Evolutionary conservation across 2,888 invertebrate genomes (phyloP).

Genomic region (Dascillus cervinus): DNA sequence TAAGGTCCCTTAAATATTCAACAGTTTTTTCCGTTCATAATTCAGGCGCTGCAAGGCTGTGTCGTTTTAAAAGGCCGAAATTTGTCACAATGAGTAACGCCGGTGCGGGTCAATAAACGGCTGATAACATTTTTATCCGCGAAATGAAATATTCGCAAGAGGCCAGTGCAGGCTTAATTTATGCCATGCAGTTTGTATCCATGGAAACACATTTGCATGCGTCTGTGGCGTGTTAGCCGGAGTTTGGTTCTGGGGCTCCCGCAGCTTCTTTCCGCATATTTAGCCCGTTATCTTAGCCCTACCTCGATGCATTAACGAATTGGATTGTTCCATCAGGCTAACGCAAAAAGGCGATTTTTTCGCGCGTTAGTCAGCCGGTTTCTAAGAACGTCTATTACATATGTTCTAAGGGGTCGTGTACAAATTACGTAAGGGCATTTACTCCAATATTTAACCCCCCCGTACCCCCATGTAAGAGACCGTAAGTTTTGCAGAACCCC

Average conservation of each 20-base stretch:
- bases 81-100: slow-evolving; percentile 14
- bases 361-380: slow-evolving; percentile 5
- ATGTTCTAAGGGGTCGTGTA: slow-evolving; percentile 15
- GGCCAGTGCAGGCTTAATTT: slow-evolving; percentile 34
- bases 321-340: slow-evolving; percentile 6
- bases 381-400: slow-evolving; percentile 19
- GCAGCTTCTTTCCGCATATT: slow-evolving; percentile 29
- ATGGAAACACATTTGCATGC: slow-evolving; percentile 39
- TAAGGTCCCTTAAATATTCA: too few relatives aligned
- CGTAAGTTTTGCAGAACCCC: too few relatives aligned
- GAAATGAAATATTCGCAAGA: slow-evolving; percentile 34
- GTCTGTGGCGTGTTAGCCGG: slow-evolving; percentile 21
- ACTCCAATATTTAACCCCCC: too few relatives aligned
- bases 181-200: slow-evolving; percentile 36
- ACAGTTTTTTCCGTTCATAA: too few relatives aligned
- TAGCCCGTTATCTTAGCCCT: slow-evolving; percentile 13
- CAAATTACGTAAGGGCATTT: too few relatives aligned
- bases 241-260: slow-evolving; percentile 22
- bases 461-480: too few relatives aligned
- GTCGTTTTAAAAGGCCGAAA: too few relatives aligned
- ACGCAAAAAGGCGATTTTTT: slow-evolving; percentile 13
- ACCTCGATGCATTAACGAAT: slow-evolving; percentile 10
- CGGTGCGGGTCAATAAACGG: slow-evolving; percentile 26
- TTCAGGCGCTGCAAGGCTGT: too few relatives aligned
- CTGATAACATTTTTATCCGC: slow-evolving; percentile 32